phyloP scores from a whole-genome alignment of 2,888 invertebrate species.

The Allacma fusca region DNA sequence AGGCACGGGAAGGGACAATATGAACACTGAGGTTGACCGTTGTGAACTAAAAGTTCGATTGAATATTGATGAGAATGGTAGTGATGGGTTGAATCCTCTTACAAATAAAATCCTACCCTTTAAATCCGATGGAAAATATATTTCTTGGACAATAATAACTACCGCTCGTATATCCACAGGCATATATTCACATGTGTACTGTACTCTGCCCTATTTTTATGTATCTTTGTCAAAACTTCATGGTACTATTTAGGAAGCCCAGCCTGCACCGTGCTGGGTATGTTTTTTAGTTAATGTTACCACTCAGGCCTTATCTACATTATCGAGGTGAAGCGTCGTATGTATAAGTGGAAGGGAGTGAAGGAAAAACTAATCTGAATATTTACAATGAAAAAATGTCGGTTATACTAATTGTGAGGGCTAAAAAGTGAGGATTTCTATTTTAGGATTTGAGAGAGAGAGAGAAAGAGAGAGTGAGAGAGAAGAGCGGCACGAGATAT shows the following conservation, averaged over 20 bases:
- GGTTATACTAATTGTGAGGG: slow-evolving; percentile 3
- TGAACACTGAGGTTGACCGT: slow-evolving; percentile 8
- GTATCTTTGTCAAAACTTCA: too few relatives aligned
- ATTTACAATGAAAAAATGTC: slow-evolving; percentile 7
- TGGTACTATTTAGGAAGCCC: too few relatives aligned
- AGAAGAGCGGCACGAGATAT: slow-evolving; percentile 23
- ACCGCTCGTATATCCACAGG: too few relatives aligned
- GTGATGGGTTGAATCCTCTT: slow-evolving; percentile 14
- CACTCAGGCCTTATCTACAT: neutral
- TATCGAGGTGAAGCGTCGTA: neutral
- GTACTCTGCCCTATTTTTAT: too few relatives aligned
- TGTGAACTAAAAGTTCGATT: slow-evolving; percentile 42
- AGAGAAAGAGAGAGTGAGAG: neutral
- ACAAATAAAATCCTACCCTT: slow-evolving; percentile 31
- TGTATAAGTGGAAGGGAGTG: neutral
- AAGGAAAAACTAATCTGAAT: neutral
- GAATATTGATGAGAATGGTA: slow-evolving; percentile 47
- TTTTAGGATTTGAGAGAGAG: neutral
- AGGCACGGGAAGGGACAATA: neutral
- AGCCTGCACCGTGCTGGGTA: neutral
- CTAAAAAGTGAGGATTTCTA: neutral
- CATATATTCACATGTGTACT: too few relatives aligned
- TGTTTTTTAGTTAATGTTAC: neutral
- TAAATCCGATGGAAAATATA: neutral
- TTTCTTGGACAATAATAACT: neutral